Conservation (phyloP, 2,797 vertebrate genomes). For the Ambastaia sidthimunki region DNA sequence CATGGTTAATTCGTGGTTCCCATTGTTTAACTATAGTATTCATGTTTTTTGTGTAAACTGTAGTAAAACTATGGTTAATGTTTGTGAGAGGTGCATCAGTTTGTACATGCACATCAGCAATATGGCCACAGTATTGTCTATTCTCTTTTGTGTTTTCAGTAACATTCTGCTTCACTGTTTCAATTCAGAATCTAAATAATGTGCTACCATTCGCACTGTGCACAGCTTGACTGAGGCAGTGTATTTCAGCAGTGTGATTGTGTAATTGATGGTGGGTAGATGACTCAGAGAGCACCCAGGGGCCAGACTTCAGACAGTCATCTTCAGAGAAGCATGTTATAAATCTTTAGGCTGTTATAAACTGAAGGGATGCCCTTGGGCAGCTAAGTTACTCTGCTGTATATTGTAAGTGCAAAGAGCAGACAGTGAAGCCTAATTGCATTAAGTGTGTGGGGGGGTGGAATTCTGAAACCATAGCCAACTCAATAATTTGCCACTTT, state of each 20-base stretch:
- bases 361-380: slow-evolving; percentile 29
- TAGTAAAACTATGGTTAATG: too few relatives aligned
- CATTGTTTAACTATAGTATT: too few relatives aligned
- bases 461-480: slow-evolving; percentile 39
- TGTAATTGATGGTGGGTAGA: slow-evolving; percentile 36
- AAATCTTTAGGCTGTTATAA: slow-evolving; percentile 39
- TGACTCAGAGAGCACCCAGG: slow-evolving; percentile 41
- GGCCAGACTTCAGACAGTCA: slow-evolving; percentile 30
- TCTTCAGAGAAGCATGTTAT: slow-evolving; percentile 44
- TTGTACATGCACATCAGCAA: too few relatives aligned
- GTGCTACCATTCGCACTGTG: not conserved
- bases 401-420: slow-evolving; percentile 41
- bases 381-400: slow-evolving; percentile 5
- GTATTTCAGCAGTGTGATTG: slow-evolving; percentile 30
- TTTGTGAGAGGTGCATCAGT: too few relatives aligned
- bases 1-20: too few relatives aligned
- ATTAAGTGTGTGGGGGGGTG: not conserved
- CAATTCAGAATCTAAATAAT: slow-evolving; percentile 23
- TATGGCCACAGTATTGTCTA: not conserved
- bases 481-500: slow-evolving; percentile 36
- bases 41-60: too few relatives aligned
- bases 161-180: slow-evolving; percentile 14
- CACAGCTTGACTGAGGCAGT: slow-evolving; percentile 19
- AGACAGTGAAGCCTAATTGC: slow-evolving; percentile 42
- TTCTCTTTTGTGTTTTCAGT: slow-evolving; percentile 10